phyloP scores from a whole-genome alignment of 2,888 invertebrate genomes.

The Therioaphis trifolii region DNA sequence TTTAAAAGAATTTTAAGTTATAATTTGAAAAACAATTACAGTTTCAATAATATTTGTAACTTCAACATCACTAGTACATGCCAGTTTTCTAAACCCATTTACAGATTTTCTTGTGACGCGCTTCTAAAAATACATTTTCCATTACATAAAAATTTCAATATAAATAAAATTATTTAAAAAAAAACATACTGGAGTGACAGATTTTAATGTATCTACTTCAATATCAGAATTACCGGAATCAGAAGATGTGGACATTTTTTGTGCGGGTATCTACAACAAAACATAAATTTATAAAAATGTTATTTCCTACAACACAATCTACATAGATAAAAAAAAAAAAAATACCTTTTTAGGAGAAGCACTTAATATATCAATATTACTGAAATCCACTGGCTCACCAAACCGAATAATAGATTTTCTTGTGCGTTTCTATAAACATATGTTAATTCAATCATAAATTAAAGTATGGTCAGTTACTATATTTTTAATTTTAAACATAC shows the following conservation, averaged over 20 bases:
- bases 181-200: not conserved
- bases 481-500: slow-evolving; percentile 31
- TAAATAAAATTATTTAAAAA: not conserved
- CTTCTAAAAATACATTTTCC: not conserved
- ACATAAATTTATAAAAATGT: no score
- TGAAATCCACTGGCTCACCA: not conserved
- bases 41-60: not conserved
- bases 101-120: not conserved
- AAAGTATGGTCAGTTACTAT: not conserved
- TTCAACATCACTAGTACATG: not conserved
- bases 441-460: no score
- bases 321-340: no score
- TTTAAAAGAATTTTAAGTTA: not conserved
- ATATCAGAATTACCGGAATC: no score
- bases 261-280: no score
- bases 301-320: no score
- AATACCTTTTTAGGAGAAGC: not conserved
- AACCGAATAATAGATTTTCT: not conserved
- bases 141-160: not conserved
- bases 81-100: not conserved
- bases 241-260: no score
- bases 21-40: not conserved
- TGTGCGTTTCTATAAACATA: not conserved
- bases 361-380: not conserved
- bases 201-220: not conserved